These are phyloP conservation scores for Toxotes jaculatrix DNA, from an alignment of 2,113 vertebrate species.

Conservation along the genomic window DNA sequence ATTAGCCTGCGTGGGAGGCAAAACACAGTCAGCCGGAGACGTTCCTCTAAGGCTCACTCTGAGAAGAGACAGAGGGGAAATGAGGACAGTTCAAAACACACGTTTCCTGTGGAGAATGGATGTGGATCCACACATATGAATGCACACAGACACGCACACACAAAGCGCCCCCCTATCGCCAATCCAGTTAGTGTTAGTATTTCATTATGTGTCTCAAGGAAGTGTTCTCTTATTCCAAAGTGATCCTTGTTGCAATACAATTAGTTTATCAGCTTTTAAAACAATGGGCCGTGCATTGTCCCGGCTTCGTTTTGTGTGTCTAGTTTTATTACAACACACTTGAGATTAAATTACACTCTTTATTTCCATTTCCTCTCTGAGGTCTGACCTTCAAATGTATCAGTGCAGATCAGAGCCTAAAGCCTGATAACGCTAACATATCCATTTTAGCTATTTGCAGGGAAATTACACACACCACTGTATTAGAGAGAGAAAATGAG, in stretches of 20 bases:
- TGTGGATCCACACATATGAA: conserved; percentile 14
- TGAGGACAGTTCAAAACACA: conserved; percentile 16
- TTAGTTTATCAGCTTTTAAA: conserved; percentile 69
- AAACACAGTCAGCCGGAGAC: conserved; percentile 43
- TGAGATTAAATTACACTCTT: conserved; percentile 75
- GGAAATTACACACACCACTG: conserved; percentile 64
- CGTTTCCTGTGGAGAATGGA: conserved; percentile 3
- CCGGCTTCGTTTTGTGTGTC: conserved; percentile 37
- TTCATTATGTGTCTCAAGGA: conserved; percentile 53
- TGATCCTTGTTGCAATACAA: conserved; percentile 61
- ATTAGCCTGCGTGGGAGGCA: conserved; percentile 57
- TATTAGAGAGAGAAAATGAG: conserved; percentile 70
- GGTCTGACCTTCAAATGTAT: conserved; percentile 76
- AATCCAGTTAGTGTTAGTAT: conserved; percentile 34
- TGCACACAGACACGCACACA: background rate
- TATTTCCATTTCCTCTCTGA: conserved; percentile 67
- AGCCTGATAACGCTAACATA: conserved; percentile 63
- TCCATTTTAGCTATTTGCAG: conserved; percentile 67
- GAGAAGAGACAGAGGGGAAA: conserved; percentile 1
- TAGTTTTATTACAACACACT: conserved; percentile 65
- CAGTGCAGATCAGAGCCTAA: conserved; percentile 60
- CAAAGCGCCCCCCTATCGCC: background rate
- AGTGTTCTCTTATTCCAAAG: conserved; percentile 57
- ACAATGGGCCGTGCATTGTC: conserved; percentile 21
- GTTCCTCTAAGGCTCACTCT: background rate